A percentile compares a stretch with the other conserved stretches of the same genome.
These are phyloP conservation scores for Gerris buenoi DNA, from an alignment of 1,140 invertebrate species.

Conservation along the genomic window DNA sequence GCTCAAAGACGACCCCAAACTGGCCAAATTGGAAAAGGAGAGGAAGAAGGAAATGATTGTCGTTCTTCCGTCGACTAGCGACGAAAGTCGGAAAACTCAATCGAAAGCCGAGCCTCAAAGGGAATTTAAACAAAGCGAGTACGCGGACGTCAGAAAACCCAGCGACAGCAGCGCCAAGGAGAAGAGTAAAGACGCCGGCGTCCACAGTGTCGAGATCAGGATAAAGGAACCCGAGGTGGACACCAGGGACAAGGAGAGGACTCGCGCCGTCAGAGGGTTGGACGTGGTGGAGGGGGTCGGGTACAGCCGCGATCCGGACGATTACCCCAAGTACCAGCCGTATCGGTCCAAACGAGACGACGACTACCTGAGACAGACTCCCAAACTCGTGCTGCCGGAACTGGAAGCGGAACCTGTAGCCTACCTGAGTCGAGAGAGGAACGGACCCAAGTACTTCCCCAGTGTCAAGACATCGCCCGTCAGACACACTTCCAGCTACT, in stretches of 20 bases:
- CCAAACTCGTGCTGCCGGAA: constrained; percentile 6
- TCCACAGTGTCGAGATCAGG: constrained; percentile 14
- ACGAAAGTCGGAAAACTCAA: not conserved
- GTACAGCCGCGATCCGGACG: constrained; percentile 2
- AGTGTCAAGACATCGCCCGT: constrained; percentile 8
- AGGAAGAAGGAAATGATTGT: constrained; percentile 6
- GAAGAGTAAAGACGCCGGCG: constrained; percentile 4
- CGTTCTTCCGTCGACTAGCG: not conserved
- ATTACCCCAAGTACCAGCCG: constrained; percentile 2
- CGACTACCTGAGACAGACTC: not conserved
- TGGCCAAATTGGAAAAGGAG: not conserved
- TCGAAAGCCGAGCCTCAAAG: not conserved
- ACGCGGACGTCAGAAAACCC: not conserved
- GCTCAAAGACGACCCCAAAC: constrained; percentile 3
- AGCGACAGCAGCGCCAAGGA: not conserved
- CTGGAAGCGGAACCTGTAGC: constrained; percentile 2
- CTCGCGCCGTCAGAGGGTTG: not conserved
- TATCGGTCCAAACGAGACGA: constrained; percentile 2
- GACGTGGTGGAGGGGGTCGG: not conserved
- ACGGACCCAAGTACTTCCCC: constrained; percentile 4
- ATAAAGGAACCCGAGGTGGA: constrained; percentile 14
- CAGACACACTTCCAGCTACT: constrained; percentile 9
- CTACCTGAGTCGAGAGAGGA: not conserved
- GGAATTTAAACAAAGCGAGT: not conserved
- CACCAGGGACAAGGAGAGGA: not conserved